Evolutionary conservation across 2,888 invertebrate genomes (phyloP).

Genomic region (Pimpla rufipes): DNA sequence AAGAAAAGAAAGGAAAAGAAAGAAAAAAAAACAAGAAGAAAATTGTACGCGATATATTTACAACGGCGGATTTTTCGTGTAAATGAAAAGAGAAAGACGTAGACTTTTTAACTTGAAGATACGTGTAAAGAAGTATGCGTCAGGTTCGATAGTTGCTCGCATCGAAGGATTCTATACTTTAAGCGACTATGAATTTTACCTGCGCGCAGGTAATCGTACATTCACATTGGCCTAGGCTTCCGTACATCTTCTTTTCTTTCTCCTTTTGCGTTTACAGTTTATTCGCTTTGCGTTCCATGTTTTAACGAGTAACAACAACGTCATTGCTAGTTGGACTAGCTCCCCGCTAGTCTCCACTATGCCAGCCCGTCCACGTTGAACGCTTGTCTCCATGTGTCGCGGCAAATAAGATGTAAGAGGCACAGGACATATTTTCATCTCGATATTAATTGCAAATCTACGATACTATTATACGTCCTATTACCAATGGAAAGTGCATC

Average conservation of each 20-base stretch:
- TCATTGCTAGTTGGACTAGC: conserved; percentile 81
- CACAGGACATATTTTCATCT: conserved; percentile 66
- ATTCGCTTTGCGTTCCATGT: conserved; percentile 74
- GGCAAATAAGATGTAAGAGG: conserved; percentile 62
- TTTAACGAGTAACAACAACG: conserved; percentile 53
- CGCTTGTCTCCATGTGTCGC: conserved; percentile 78
- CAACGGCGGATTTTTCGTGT: conserved; percentile 67
- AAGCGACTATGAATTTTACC: conserved; percentile 57
- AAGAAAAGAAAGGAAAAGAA: conserved; percentile 37
- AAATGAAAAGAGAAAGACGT: conserved; percentile 30
- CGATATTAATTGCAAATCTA: conserved; percentile 55
- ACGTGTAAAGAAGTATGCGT: conserved; percentile 58
- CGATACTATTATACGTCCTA: conserved; percentile 4
- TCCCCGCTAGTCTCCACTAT: conserved; percentile 81
- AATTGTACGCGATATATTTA: conserved; percentile 60
- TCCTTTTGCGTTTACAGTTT: conserved; percentile 54
- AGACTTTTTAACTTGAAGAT: conserved; percentile 55
- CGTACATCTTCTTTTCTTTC: conserved; percentile 44
- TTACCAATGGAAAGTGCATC: conserved; percentile 15
- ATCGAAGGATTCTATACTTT: conserved; percentile 68
- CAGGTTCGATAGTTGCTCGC: conserved; percentile 71
- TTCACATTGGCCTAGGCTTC: conserved; percentile 72
- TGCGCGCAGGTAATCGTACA: conserved; percentile 61
- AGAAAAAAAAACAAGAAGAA: conserved; percentile 31
- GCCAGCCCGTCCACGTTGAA: conserved; percentile 83